Evolutionary conservation across 2,113 vertebrate species (phyloP).

Genomic region (Scytalopus superciliaris): DNA sequence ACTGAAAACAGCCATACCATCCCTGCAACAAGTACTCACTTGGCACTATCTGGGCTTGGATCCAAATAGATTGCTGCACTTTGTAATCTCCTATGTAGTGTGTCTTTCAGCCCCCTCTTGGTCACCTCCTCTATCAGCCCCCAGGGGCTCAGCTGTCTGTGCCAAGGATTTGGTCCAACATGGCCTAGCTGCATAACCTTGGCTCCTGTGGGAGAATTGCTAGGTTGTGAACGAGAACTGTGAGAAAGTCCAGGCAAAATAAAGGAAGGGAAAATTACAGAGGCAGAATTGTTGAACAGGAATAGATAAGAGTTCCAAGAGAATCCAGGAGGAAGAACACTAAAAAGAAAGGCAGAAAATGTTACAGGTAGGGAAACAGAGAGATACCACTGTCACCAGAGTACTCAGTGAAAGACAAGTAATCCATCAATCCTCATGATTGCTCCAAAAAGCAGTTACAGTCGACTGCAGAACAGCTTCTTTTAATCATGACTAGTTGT

Average conservation of each 20-base stretch:
- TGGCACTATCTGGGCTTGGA: not conserved
- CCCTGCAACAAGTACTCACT: not conserved
- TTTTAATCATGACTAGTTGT: not conserved
- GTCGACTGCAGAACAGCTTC: not conserved
- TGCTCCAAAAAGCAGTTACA: not conserved
- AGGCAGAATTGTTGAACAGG: not conserved
- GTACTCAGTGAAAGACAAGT: not conserved
- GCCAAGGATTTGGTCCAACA: not conserved
- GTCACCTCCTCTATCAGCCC: not conserved
- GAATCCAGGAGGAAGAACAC: not conserved
- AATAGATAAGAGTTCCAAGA: not conserved
- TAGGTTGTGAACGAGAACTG: not conserved
- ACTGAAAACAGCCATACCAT: not conserved
- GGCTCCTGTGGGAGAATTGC: not conserved
- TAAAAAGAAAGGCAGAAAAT: not conserved
- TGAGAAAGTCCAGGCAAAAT: not conserved
- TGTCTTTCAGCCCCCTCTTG: not conserved
- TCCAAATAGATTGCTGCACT: not conserved
- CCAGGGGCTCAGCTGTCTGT: not conserved
- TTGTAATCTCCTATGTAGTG: not conserved
- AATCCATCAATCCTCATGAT: not conserved
- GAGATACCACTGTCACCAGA: not conserved
- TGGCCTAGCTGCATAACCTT: not conserved
- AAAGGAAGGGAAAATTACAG: not conserved
- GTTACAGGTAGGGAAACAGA: not conserved